Percentiles rank a stretch among this genome's conserved stretches.
Evolutionary conservation across 1,140 invertebrate species (phyloP).

Genomic region (Heliothis subflexa): DNA sequence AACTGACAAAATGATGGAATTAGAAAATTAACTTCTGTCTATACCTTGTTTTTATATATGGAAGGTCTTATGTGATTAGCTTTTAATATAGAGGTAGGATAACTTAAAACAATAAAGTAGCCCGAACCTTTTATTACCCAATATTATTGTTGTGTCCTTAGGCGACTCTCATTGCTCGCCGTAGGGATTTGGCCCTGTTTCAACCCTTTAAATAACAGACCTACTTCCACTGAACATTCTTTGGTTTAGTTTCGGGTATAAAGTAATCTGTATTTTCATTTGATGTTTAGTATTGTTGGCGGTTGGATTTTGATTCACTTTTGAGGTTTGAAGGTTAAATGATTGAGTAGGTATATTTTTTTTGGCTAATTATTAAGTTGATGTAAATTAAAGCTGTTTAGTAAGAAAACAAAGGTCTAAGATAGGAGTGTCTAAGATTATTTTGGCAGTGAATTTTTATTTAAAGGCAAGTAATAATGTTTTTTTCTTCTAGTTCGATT

Average conservation of each 20-base stretch:
- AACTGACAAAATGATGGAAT: no score
- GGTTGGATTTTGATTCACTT: background rate
- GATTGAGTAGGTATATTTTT: background rate
- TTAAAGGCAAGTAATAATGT: no score
- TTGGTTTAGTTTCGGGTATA: conserved; percentile 15
- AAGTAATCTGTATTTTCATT: conserved; percentile 32
- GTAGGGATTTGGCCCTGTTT: conserved; percentile 16
- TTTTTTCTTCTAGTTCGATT: no score
- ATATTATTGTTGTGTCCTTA: conserved; percentile 17
- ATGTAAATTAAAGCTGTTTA: no score
- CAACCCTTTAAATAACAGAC: conserved; percentile 21
- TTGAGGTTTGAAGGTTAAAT: background rate
- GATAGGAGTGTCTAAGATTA: no score
- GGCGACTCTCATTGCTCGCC: conserved; percentile 33
- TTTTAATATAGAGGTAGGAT: no score
- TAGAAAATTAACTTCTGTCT: no score
- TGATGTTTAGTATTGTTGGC: background rate
- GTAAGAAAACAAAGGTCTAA: no score
- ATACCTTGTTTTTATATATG: no score
- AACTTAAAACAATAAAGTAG: background rate
- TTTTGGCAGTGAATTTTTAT: no score
- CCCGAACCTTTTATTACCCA: background rate
- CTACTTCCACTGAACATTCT: conserved; percentile 3
- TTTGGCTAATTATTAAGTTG: no score
- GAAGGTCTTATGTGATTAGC: no score